Conservation (phyloP, 2,113 vertebrate species). For the Gymnorhina tibicen region DNA sequence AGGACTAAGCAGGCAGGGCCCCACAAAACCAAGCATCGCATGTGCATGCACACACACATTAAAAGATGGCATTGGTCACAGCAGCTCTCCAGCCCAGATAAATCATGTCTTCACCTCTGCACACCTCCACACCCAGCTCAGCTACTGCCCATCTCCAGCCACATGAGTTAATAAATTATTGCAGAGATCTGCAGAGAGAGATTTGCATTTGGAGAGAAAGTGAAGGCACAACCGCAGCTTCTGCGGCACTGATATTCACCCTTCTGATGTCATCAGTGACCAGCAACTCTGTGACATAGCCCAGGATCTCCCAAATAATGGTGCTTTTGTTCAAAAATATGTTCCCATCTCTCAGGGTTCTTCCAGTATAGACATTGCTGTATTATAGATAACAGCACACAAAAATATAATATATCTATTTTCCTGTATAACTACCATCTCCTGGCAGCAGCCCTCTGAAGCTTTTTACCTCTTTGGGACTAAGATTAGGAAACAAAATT, state of each 20-base stretch:
- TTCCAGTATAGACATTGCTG: background rate
- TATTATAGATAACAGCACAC: background rate
- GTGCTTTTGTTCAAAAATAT: background rate
- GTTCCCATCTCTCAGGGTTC: background rate
- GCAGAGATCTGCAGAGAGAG: background rate
- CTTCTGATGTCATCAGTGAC: background rate
- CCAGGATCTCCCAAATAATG: background rate
- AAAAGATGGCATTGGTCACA: background rate
- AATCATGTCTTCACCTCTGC: background rate
- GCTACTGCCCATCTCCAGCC: background rate
- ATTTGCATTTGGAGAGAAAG: background rate
- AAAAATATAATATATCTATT: background rate
- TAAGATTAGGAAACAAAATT: background rate
- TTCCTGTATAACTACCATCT: background rate
- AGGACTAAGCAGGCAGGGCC: background rate
- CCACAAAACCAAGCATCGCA: background rate
- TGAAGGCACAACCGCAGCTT: background rate
- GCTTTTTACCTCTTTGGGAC: background rate
- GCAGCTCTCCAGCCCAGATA: background rate
- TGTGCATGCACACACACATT: background rate
- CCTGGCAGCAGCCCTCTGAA: background rate
- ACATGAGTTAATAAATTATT: background rate
- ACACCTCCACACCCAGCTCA: background rate
- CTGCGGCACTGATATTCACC: background rate
- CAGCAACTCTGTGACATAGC: background rate